Conservation (phyloP, 2,113 vertebrate species). For the Myotis yumanensis region DNA sequence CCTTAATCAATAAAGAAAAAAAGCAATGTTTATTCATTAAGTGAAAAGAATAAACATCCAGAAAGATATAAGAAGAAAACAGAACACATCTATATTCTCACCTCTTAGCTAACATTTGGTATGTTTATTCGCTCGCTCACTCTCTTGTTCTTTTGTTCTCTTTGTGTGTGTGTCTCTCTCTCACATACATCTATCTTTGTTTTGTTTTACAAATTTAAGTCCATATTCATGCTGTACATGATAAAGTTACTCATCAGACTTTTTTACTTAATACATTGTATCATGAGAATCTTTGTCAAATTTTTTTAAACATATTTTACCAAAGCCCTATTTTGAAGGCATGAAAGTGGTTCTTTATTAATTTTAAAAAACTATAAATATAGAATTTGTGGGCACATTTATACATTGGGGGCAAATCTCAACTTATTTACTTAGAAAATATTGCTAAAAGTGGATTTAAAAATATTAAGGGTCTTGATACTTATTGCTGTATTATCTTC, state of each 20-base stretch:
- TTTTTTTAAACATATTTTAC: conserved; percentile 22
- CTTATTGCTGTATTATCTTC: conserved; percentile 3
- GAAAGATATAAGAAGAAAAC: conserved; percentile 20
- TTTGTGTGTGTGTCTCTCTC: not conserved
- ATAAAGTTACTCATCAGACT: not conserved
- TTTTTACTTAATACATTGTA: not conserved
- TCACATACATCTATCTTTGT: not conserved
- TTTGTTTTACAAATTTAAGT: conserved; percentile 37
- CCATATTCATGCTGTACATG: not conserved
- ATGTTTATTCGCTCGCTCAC: not conserved
- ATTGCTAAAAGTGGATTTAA: conserved; percentile 41
- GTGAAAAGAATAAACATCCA: not conserved
- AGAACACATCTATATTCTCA: not conserved
- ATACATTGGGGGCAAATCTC: not conserved
- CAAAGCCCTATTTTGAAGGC: conserved; percentile 39
- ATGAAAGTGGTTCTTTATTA: conserved; percentile 20
- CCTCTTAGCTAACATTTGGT: conserved; percentile 1
- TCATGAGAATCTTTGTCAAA: not conserved
- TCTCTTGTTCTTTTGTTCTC: not conserved
- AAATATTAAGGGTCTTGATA: not conserved
- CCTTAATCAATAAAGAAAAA: not conserved
- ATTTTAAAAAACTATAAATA: conserved; percentile 48
- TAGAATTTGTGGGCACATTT: not conserved
- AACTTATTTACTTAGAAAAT: conserved; percentile 34
- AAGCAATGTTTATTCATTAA: conserved; percentile 30